phyloP scores from a whole-genome alignment of 2,113 vertebrate species.

The Cromileptes altivelis region DNA sequence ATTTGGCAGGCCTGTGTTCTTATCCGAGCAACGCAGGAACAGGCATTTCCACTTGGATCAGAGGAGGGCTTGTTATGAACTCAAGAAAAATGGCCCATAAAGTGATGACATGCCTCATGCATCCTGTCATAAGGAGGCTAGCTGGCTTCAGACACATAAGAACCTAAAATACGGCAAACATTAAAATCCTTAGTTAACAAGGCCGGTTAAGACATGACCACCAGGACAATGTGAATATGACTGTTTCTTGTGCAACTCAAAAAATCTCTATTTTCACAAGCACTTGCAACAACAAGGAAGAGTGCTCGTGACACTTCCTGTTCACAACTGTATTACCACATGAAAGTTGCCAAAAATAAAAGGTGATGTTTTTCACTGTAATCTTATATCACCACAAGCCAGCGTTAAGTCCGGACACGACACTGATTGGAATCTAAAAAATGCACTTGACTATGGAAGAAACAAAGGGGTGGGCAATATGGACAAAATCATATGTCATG shows the following conservation, averaged over 20 bases:
- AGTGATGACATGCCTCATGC: slow-evolving; percentile 28
- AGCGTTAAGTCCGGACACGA: background rate
- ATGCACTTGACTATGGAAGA: background rate
- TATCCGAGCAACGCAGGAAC: slow-evolving; percentile 75
- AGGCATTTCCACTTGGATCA: slow-evolving; percentile 75
- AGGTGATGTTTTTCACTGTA: background rate
- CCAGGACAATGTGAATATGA: background rate
- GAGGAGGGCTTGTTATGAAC: slow-evolving; percentile 52
- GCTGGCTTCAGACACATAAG: background rate
- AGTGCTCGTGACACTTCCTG: background rate
- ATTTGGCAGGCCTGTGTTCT: slow-evolving; percentile 78
- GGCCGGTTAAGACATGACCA: background rate
- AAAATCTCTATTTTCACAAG: background rate
- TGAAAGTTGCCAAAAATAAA: background rate
- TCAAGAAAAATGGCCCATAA: slow-evolving; percentile 1
- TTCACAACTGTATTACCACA: background rate
- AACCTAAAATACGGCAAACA: background rate
- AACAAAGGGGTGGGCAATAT: background rate
- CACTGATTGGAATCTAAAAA: background rate
- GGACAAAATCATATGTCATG: background rate
- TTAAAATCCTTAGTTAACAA: background rate
- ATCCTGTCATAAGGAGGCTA: slow-evolving; percentile 23
- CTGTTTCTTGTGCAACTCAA: background rate
- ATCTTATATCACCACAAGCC: background rate
- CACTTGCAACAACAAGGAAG: background rate